These are phyloP conservation scores for Rhodeus uyekii DNA, from an alignment of 2,797 vertebrate genomes.

Conservation along the genomic window DNA sequence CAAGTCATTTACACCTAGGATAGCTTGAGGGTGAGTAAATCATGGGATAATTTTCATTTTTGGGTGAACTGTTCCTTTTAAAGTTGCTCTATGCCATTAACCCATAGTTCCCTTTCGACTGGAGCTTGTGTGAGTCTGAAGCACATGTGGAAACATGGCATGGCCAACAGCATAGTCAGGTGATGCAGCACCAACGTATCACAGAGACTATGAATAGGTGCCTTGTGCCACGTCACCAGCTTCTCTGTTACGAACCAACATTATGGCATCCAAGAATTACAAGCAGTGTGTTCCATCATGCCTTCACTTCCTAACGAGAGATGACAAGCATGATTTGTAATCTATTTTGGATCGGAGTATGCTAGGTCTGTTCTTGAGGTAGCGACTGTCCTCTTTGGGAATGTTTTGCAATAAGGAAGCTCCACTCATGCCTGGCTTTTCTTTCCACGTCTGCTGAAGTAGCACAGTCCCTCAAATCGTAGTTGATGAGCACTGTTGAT, in stretches of 20 bases:
- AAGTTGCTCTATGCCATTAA: neutral
- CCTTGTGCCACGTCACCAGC: neutral
- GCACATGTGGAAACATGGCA: neutral
- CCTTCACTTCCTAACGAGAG: neutral
- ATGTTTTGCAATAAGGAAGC: neutral
- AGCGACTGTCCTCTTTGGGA: neutral
- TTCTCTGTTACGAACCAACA: neutral
- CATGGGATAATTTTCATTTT: too few species aligned
- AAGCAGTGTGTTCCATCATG: neutral
- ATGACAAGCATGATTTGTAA: neutral
- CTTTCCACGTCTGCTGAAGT: neutral
- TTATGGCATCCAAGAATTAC: neutral
- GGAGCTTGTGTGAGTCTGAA: neutral
- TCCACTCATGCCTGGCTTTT: neutral
- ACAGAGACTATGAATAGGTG: neutral
- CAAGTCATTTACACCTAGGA: too few species aligned
- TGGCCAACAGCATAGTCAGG: neutral
- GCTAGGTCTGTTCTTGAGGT: neutral
- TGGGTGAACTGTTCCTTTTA: too few species aligned
- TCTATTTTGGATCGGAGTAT: neutral
- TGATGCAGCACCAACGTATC: neutral
- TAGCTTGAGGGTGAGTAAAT: too few species aligned
- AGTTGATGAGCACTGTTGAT: neutral
- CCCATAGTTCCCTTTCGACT: neutral
- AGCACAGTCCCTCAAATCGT: neutral